phyloP scores from a whole-genome alignment of 1,140 invertebrate species.

The Musca domestica region DNA sequence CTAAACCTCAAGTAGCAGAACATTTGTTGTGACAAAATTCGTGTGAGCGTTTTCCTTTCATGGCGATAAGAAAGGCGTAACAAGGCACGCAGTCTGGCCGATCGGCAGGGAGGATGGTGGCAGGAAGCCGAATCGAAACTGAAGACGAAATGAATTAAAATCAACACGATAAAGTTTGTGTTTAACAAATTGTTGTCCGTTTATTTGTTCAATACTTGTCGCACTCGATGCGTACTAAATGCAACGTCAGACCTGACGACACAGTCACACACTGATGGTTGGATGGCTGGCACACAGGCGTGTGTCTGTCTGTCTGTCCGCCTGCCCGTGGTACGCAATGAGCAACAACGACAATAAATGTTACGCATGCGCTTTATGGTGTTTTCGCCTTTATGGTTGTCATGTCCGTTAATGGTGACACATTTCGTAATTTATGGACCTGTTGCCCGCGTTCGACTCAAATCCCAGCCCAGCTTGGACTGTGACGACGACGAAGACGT shows the following conservation, averaged over 20 bases:
- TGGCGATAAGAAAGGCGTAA: no score
- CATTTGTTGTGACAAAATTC: no score
- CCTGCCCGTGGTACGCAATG: neutral
- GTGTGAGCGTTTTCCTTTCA: no score
- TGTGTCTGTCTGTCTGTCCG: neutral
- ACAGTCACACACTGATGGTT: no score
- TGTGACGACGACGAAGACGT: neutral
- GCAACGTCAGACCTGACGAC: neutral
- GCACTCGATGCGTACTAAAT: neutral
- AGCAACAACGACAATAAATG: neutral
- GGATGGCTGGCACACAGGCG: neutral
- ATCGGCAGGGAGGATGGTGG: no score
- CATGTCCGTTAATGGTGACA: constrained; percentile 19
- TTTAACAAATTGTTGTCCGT: no score
- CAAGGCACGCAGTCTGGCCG: no score
- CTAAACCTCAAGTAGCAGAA: no score
- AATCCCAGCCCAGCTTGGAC: neutral
- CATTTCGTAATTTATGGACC: constrained; percentile 20
- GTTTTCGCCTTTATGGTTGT: constrained; percentile 15
- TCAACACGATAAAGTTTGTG: no score
- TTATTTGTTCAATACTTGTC: no score
- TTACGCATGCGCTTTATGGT: constrained; percentile 15
- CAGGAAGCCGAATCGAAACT: no score
- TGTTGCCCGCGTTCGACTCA: neutral
- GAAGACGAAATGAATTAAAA: no score